phyloP scores from a whole-genome alignment of 1,140 invertebrate genomes.

The Drosophila lacertosa region DNA sequence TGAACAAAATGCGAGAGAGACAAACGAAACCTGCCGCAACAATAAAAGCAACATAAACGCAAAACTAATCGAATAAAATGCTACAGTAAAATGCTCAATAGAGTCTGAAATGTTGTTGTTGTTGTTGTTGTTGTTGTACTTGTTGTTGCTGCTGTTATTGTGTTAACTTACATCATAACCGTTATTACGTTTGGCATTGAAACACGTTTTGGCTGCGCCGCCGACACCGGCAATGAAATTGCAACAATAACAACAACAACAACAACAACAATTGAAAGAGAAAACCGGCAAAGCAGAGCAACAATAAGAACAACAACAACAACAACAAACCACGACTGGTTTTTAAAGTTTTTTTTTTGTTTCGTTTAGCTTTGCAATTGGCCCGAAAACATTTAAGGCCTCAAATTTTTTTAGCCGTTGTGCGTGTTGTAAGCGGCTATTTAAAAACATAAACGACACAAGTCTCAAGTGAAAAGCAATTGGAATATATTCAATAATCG shows the following conservation, averaged over 20 bases:
- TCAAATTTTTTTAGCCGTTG: constrained; percentile 7
- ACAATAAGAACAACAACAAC: constrained; percentile 35
- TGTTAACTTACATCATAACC: constrained; percentile 76
- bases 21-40: constrained; percentile 10
- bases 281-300: constrained; percentile 42
- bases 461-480: background rate
- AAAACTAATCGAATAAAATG: constrained; percentile 60
- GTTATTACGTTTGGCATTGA: constrained; percentile 83
- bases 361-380: constrained; percentile 3
- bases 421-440: constrained; percentile 11
- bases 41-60: constrained; percentile 43
- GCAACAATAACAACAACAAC: constrained; percentile 45
- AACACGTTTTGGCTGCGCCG: constrained; percentile 64
- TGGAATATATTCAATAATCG: background rate
- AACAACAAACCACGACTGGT: constrained; percentile 27
- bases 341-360: constrained; percentile 5
- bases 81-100: constrained; percentile 46
- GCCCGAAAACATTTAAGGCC: no score
- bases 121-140: constrained; percentile 24
- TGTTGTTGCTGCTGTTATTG: constrained; percentile 13
- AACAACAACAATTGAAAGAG: constrained; percentile 42
- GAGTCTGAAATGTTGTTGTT: constrained; percentile 12
- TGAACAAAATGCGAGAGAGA: constrained; percentile 1
- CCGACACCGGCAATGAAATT: constrained; percentile 74
- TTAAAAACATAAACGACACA: background rate